Base-by-base conservation (phyloP, 2,888 invertebrate species). In the Dione vanillae region DNA sequence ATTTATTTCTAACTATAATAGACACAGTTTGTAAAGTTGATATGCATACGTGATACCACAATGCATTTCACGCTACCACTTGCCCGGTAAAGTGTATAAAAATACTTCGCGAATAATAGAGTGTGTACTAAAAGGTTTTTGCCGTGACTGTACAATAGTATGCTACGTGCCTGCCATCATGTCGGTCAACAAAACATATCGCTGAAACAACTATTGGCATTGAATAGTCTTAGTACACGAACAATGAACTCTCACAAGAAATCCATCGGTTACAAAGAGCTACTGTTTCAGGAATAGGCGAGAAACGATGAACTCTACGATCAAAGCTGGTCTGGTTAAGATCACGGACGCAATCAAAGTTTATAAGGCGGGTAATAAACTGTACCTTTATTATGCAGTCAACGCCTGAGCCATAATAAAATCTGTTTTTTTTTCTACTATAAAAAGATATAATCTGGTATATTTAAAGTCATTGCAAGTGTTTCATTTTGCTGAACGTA, bases 231-330 rank as follows among this genome's bases (percentile, higher is more conserved):
- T 68, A 70, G 69, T 58, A 65, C 10, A 67, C 70, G 68, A 78
- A 78, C 78, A 78, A 78, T 76, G 74, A 69, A 49, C 71, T 67
- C 76, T 74, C 74, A 74, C 69, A 71, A 62, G 62, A 27, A 66
- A 69, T 65, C 69, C 68, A 64, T 66, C 72, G 67, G 66, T 71
- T 83, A 90, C 87, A 90, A 88, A 83, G 82, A 82, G 83, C 89
- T 83, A 85, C 88, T 89, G 89, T 91, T 89, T 88, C 88, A 84
- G 75, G 86, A 86, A 90, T 79, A 83, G 77, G 80, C 79, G 67
- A 37, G 56, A 67, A 69, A 64, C 70, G 69, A 70, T 75, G 72
- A 74, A 73, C 74, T 49, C 69, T 52, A 45, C 70, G 72, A 70
- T 73, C 73, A 70, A 73, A 76, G 74, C 69, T 71, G 58, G 66